Percentiles rank a stretch among this genome's conserved stretches.
phyloP scores from a whole-genome alignment of 2,888 invertebrate species.

The Rapana venosa region DNA sequence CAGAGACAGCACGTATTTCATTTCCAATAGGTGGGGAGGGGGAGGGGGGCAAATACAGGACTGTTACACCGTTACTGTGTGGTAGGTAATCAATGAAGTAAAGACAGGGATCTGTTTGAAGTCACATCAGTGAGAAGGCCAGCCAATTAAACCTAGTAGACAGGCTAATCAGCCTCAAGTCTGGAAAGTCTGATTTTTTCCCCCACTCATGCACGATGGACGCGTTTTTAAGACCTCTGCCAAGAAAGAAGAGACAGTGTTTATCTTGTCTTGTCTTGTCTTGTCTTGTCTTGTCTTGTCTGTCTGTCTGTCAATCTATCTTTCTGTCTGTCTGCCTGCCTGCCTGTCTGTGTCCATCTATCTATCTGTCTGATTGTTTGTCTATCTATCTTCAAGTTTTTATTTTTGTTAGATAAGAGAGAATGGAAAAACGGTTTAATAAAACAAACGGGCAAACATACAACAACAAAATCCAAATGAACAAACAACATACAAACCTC shows the following conservation, averaged over 20 bases:
- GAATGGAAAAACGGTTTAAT: too few relatives aligned
- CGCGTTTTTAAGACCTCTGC: too few relatives aligned
- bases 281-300: neutral
- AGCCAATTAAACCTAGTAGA: neutral
- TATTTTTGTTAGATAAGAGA: too few relatives aligned
- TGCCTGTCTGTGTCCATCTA: neutral
- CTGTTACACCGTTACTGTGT: too few relatives aligned
- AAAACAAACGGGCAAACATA: too few relatives aligned
- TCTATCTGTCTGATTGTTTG: neutral
- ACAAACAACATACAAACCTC: too few relatives aligned
- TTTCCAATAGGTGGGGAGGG: too few relatives aligned
- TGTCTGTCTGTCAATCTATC: neutral
- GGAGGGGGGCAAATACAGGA: too few relatives aligned
- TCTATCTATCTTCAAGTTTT: neutral
- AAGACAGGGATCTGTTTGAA: conserved; percentile 4
- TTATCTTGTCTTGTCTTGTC: neutral
- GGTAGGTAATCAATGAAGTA: neutral
- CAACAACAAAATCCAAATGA: too few relatives aligned
- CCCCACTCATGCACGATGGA: too few relatives aligned
- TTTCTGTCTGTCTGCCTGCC: neutral
- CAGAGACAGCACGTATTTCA: too few relatives aligned
- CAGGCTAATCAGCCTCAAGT: neutral
- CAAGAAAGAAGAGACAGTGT: too few relatives aligned
- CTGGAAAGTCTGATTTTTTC: neutral
- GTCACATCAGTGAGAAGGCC: conserved; percentile 17